Evolutionary conservation across 2,888 invertebrate genomes (phyloP).

Genomic region (Drosophila quinaria): DNA sequence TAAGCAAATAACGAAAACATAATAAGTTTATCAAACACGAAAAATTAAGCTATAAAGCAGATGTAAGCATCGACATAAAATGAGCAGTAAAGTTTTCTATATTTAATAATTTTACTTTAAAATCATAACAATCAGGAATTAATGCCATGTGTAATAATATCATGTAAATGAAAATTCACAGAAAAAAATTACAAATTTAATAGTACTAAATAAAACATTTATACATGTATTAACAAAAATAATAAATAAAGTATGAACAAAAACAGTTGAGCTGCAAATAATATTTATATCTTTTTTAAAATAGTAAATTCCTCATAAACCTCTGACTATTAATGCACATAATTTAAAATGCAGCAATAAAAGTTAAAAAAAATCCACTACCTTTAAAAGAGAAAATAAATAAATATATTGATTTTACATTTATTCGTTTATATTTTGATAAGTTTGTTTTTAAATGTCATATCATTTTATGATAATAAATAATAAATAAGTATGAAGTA

Average conservation of each 20-base stretch:
- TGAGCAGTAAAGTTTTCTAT: slow-evolving; percentile 45
- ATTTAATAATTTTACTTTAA: slow-evolving; percentile 58
- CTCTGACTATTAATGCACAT: slow-evolving; percentile 13
- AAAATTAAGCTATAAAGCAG: slow-evolving; percentile 29
- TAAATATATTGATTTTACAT: slow-evolving; percentile 10
- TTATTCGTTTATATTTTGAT: slow-evolving; percentile 21
- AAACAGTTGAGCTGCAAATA: slow-evolving; percentile 21
- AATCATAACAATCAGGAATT: slow-evolving; percentile 65
- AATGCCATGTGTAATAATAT: slow-evolving; percentile 62
- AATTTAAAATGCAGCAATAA: slow-evolving; percentile 29
- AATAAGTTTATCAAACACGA: slow-evolving; percentile 25
- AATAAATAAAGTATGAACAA: slow-evolving; percentile 24
- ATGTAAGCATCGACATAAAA: slow-evolving; percentile 37
- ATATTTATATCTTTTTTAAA: slow-evolving; percentile 49
- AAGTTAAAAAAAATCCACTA: slow-evolving; percentile 17
- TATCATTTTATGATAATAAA: slow-evolving; percentile 13
- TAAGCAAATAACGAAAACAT: slow-evolving; percentile 37
- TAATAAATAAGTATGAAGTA: no score
- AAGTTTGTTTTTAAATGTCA: slow-evolving; percentile 24
- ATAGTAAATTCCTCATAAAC: slow-evolving; percentile 30
- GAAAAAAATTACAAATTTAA: slow-evolving; percentile 14
- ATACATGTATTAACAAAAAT: slow-evolving; percentile 13
- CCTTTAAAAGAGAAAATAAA: slow-evolving; percentile 2
- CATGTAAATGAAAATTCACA: slow-evolving; percentile 17
- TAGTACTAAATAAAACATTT: slow-evolving; percentile 7